Conservation (phyloP, 2,888 invertebrate species). For the Catocala nupta region DNA sequence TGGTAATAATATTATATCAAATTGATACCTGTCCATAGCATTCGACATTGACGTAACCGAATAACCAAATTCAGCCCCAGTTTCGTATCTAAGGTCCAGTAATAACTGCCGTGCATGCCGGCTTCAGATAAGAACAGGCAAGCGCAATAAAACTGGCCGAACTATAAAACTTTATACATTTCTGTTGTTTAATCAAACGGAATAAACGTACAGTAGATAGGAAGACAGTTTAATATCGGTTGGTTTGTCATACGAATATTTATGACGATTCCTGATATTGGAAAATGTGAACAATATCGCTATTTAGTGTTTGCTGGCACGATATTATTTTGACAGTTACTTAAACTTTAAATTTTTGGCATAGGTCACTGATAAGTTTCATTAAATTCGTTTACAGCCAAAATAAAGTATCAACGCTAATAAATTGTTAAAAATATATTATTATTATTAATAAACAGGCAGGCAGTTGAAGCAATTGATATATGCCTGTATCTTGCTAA, state of each 20-base stretch:
- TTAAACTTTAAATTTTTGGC: no score
- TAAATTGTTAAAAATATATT: no score
- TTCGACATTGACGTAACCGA: neutral
- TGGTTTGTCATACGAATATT: constrained; percentile 14
- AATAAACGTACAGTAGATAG: constrained; percentile 29
- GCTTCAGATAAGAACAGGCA: constrained; percentile 38
- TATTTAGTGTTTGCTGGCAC: neutral
- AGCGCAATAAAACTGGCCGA: constrained; percentile 40
- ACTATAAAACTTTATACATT: constrained; percentile 47
- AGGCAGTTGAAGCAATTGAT: no score
- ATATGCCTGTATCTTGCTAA: no score
- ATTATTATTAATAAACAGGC: no score
- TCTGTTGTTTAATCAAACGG: constrained; percentile 39
- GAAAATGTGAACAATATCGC: neutral
- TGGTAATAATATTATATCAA: no score
- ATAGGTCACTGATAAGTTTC: no score
- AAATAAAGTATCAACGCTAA: no score
- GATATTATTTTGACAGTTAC: no score
- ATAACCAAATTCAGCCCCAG: constrained; percentile 7
- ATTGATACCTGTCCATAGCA: no score
- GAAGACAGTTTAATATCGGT: constrained; percentile 29
- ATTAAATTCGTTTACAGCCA: no score
- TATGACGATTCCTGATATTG: constrained; percentile 6
- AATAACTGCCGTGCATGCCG: constrained; percentile 42
- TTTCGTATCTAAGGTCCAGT: constrained; percentile 32